phyloP scores from a whole-genome alignment of 1,140 invertebrate genomes.

The Heliconius hermathena region DNA sequence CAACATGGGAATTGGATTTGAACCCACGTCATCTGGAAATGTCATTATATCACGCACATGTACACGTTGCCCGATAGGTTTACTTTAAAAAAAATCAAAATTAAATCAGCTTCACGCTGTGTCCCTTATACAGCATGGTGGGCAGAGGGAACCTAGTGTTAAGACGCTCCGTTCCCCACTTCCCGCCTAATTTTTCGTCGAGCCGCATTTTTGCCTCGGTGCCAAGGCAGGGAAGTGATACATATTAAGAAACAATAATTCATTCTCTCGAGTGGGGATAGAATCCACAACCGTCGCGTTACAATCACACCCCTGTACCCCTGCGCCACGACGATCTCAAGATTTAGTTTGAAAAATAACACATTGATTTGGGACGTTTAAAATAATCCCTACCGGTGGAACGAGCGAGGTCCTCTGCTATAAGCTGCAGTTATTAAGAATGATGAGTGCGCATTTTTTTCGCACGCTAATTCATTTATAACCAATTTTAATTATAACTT shows the following conservation, averaged over 20 bases:
- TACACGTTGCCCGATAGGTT: slow-evolving; percentile 9
- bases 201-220: no score
- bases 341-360: background rate
- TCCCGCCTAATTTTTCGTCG: no score
- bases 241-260: no score
- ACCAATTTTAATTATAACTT: background rate
- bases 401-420: background rate
- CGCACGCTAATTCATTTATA: background rate
- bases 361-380: slow-evolving; percentile 14
- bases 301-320: no score
- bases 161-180: no score
- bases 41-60: slow-evolving; percentile 56
- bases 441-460: background rate
- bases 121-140: no score
- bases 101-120: no score
- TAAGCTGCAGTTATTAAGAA: background rate
- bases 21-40: slow-evolving; percentile 67
- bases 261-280: no score
- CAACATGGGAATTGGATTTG: slow-evolving; percentile 67
- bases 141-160: no score
- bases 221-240: no score
- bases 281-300: no score
- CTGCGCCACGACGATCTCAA: no score
- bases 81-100: background rate
- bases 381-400: background rate